These are phyloP conservation scores for Gavia stellata DNA, from an alignment of 2,113 vertebrate species.

Conservation along the genomic window DNA sequence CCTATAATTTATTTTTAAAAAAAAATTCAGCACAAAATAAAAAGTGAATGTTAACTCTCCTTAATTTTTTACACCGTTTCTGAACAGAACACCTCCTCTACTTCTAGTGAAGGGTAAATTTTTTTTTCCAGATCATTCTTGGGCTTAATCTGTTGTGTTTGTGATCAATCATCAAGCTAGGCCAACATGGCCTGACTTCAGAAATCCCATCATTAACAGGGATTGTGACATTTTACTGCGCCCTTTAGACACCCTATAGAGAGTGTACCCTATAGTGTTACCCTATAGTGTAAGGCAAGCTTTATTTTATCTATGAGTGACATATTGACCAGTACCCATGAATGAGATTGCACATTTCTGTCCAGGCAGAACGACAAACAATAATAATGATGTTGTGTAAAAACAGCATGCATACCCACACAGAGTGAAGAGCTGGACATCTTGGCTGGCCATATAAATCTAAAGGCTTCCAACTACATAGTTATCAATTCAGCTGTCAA, in stretches of 20 bases:
- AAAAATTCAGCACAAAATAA: not conserved
- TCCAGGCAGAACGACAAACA: not conserved
- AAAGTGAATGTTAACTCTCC: not conserved
- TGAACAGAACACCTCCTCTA: not conserved
- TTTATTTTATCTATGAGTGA: not conserved
- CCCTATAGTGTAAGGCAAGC: not conserved
- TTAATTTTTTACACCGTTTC: not conserved
- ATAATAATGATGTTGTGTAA: fast-evolving
- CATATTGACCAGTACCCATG: not conserved
- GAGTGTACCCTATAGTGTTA: too few species aligned
- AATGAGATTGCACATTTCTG: not conserved
- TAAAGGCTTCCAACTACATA: not conserved
- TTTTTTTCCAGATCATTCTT: not conserved
- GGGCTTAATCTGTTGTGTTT: not conserved
- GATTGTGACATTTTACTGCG: not conserved
- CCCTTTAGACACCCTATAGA: not conserved
- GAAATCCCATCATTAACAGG: not conserved
- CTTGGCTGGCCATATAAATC: not conserved
- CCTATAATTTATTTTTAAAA: not conserved
- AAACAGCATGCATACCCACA: not conserved
- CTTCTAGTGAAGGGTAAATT: not conserved
- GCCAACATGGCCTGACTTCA: not conserved
- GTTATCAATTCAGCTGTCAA: not conserved
- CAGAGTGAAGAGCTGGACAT: not conserved
- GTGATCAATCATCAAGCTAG: not conserved